Conservation (phyloP, 2,888 invertebrate species). For the Tetheella fluctuosa region DNA sequence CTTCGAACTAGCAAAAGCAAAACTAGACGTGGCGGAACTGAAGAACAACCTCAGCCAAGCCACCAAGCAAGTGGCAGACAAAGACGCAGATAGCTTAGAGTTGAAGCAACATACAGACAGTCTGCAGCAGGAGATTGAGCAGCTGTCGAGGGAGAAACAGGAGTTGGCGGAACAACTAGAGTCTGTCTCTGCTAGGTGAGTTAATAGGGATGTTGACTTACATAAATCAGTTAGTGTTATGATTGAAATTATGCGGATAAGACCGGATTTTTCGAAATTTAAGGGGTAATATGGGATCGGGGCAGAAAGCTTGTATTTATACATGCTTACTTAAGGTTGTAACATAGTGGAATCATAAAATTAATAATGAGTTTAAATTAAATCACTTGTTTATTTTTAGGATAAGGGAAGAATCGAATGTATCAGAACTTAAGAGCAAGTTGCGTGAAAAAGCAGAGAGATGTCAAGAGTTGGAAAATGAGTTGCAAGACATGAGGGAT, state of each 20-base stretch:
- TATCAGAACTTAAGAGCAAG: conserved; percentile 73
- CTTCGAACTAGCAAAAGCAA: conserved; percentile 78
- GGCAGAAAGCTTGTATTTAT: no score
- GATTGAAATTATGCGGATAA: no score
- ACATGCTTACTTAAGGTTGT: no score
- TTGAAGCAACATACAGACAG: conserved; percentile 46
- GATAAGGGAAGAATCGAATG: conserved; percentile 68
- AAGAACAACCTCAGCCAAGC: conserved; percentile 79
- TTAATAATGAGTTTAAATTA: no score
- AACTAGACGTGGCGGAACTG: conserved; percentile 76
- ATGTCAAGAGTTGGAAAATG: conserved; percentile 74
- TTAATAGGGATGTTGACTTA: neutral
- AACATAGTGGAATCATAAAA: no score
- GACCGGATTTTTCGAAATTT: no score
- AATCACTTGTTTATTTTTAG: conserved; percentile 42
- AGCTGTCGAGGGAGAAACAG: conserved; percentile 25
- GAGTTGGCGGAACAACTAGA: conserved; percentile 46
- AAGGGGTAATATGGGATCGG: no score
- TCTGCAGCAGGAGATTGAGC: conserved; percentile 55
- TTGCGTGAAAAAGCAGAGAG: conserved; percentile 70
- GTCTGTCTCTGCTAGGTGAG: conserved; percentile 52
- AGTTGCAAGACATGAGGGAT: conserved; percentile 74
- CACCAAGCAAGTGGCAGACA: conserved; percentile 64
- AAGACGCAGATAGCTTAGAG: conserved; percentile 49
- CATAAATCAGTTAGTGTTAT: no score